Conservation (phyloP, 2,797 vertebrate genomes). For the Microctenopoma steveboyesi region DNA sequence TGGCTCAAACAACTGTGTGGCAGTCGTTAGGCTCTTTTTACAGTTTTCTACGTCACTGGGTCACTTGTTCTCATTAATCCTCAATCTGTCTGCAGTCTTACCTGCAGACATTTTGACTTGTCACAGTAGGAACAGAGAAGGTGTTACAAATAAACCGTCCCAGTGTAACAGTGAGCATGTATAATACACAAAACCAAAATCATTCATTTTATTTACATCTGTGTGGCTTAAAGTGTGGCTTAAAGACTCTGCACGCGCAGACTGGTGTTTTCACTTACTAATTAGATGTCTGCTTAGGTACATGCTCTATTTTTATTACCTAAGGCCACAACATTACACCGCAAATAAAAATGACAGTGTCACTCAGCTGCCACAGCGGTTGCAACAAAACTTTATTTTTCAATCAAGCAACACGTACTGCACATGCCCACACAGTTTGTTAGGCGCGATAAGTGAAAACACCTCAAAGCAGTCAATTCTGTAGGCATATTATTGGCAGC, state of each 20-base stretch:
- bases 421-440: neutral
- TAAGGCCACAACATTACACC: neutral
- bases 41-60: neutral
- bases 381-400: neutral
- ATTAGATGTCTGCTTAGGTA: conserved; percentile 11
- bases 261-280: conserved; percentile 18
- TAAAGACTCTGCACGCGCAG: conserved; percentile 2
- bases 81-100: neutral
- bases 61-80: conserved; percentile 7
- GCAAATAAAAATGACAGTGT: neutral
- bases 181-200: too few relatives aligned
- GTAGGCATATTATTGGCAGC: neutral
- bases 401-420: neutral
- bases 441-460: neutral
- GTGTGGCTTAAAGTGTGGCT: neutral
- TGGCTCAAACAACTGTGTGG: conserved; percentile 5
- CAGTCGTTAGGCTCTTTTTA: neutral
- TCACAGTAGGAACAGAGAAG: neutral
- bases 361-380: neutral
- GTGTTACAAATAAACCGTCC: too few relatives aligned
- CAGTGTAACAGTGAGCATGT: too few relatives aligned
- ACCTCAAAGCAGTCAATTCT: neutral
- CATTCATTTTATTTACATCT: too few relatives aligned
- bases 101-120: neutral
- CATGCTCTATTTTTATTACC: neutral